A percentile compares a stretch with the other conserved stretches of the same genome.
Conservation (phyloP, 2,888 invertebrate species). For the Nephrotoma appendiculata region DNA sequence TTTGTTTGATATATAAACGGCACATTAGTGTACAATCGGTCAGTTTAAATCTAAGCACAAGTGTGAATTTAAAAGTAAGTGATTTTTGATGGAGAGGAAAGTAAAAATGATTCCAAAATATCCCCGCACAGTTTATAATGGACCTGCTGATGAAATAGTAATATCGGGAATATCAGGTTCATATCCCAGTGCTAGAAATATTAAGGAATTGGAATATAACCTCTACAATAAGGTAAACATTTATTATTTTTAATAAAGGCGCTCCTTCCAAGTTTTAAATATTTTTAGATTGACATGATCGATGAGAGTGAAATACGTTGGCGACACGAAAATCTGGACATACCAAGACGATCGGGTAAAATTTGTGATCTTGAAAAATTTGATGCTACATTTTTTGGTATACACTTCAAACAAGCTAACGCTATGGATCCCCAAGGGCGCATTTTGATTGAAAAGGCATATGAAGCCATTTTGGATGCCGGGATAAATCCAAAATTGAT, state of each 20-base stretch:
- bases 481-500: constrained; percentile 49
- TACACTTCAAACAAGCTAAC: constrained; percentile 60
- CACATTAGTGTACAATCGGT: too few relatives aligned
- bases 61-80: too few relatives aligned
- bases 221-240: constrained; percentile 38
- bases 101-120: not conserved
- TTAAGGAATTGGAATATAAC: constrained; percentile 30
- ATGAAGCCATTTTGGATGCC: constrained; percentile 54
- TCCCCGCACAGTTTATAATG: not conserved
- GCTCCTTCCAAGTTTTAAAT: too few relatives aligned
- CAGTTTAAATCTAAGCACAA: too few relatives aligned
- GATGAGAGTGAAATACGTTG: constrained; percentile 52
- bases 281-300: constrained; percentile 23
- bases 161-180: constrained; percentile 44
- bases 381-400: constrained; percentile 47
- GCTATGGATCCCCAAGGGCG: constrained; percentile 68
- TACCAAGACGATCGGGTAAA: constrained; percentile 60
- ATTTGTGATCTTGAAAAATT: constrained; percentile 34
- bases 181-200: constrained; percentile 49
- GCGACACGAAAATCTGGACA: constrained; percentile 55
- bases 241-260: too few relatives aligned
- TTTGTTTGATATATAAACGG: too few relatives aligned
- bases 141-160: constrained; percentile 37
- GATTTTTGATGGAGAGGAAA: too few relatives aligned
- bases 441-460: constrained; percentile 37